These are phyloP conservation scores for Puntigrus tetrazona DNA, from an alignment of 2,113 vertebrate genomes.

Conservation along the genomic window DNA sequence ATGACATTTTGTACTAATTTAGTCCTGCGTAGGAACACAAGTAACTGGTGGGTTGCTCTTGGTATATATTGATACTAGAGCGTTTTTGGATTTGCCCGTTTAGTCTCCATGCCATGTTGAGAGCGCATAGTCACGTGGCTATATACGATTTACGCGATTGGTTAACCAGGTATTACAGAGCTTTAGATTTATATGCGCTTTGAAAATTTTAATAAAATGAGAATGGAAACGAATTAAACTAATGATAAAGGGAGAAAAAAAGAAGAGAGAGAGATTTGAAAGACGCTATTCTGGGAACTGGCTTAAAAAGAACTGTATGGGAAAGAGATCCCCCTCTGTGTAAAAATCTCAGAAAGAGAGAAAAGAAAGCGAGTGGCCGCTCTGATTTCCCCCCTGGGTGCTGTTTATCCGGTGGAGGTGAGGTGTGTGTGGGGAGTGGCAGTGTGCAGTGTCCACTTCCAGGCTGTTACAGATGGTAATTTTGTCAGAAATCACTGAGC, in stretches of 20 bases:
- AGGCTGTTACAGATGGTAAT: conserved; percentile 53
- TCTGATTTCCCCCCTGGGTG: conserved; percentile 3
- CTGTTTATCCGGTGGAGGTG: conserved; percentile 43
- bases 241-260: background rate
- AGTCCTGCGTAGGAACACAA: background rate
- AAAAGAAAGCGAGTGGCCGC: background rate
- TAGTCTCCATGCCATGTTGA: background rate
- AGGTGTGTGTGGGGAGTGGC: conserved; percentile 19
- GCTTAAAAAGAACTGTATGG: background rate
- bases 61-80: background rate
- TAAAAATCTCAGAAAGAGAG: background rate
- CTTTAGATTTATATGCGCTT: background rate
- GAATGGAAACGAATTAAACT: background rate
- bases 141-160: background rate
- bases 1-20: background rate
- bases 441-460: conserved; percentile 30
- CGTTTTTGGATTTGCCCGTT: background rate
- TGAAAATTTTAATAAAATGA: background rate
- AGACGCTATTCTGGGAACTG: background rate
- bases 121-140: background rate
- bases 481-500: conserved; percentile 49
- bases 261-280: background rate
- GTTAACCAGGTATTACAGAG: background rate
- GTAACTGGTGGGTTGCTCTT: background rate
- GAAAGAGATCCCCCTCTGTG: conserved; percentile 1